Evolutionary conservation across 2,888 invertebrate species (phyloP), one percentile per base, ranked within the genome.

Genomic region (Epistrophe eligans): DNA sequence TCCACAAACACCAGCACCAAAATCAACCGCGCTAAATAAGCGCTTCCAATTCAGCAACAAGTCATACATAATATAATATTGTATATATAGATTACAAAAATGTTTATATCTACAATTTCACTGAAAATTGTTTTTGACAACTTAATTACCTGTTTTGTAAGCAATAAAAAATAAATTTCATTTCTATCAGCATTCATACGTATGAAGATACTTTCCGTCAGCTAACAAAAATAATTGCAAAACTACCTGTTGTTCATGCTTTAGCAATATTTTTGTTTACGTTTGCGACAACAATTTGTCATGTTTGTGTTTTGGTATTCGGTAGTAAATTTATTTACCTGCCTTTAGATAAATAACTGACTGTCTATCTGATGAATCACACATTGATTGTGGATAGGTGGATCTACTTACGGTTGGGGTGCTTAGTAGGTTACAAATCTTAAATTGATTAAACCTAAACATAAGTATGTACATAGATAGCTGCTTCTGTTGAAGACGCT

Each of bases 141-240:
- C 52, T 71, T 70, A 62, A 74, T 43, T 28, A 38, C 48, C 13
- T 55, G 38, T 79, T 79, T 72, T 57, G 57, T 28, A 72, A 73
- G 48, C 7, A 48, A 48, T 24, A 45, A 13, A 24, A 55, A 45
- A 24, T 43, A 72, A 48, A 73, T 79, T 43, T 57, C 64, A n/a
- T 11, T 55, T 28, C 28, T 48, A 38, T 57, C 66, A 79, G 58
- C 72, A 64, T 79, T 64, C 38, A 50, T 5, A 19, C 24, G 62
- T 8, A 67, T 10, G 9, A 9, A 17, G 6, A 32, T 72, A 43
- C 43, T 35, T 48, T 72, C 32, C 32, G 52, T 76, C 40, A 77
- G 60, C 43, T 50, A 62, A 43, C 52, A 71, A 71, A 17, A 70
- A 28, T 52, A 70, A 28, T 52, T 45, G 32, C 50, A 35, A 62